Base-by-base conservation (phyloP, 1,140 invertebrate species). In the Achatina immaculata region DNA sequence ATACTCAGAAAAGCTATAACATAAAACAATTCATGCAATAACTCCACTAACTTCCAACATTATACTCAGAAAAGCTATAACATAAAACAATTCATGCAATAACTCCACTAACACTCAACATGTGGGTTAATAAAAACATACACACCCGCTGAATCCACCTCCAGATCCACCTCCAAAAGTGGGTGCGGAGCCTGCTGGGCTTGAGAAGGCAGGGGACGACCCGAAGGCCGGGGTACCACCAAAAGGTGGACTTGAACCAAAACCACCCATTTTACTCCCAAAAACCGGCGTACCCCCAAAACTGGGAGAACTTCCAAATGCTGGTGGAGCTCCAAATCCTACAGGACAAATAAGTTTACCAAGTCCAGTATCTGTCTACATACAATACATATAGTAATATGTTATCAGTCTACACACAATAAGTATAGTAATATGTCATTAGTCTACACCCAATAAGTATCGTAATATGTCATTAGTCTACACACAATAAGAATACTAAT, bases 241-340 rank as follows among this genome's bases (percentile, higher is more conserved):
- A 83, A 86, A 89, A 21, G 83, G 38, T 66, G 84, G 84, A 9
- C 78, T 38, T 21, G 73, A 42, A 62, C 84, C 86, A 85, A 85
- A 88, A 14, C 77, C 86, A 74, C 75, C 66, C 74, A 72, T 3
- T 9, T 66, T 78, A 62, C 40, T 45, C 40, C 76, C 76, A 65
- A 76, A 76, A 6, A 62, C 55, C 6, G 51, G 0, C 24, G 74
- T 34, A 3, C 74, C 48, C 24, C 76, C 62, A 80, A 80, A 80
- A 55, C 66, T 72, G 28, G 78, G 78, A 34, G 66, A n/a, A 24
- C 34, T 40, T 1, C 77, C 78, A 72, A 80, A 80, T 14, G 78
- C 68, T 71, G 78, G 68, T 1, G 66, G 0, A 19, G 31, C 11
- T 31, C 78, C 78, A 43, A 72, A 66, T 19, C 36, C 65, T 69